Base-by-base conservation (phyloP, 2,797 vertebrate genomes). In the Chaetophractus vellerosus region DNA sequence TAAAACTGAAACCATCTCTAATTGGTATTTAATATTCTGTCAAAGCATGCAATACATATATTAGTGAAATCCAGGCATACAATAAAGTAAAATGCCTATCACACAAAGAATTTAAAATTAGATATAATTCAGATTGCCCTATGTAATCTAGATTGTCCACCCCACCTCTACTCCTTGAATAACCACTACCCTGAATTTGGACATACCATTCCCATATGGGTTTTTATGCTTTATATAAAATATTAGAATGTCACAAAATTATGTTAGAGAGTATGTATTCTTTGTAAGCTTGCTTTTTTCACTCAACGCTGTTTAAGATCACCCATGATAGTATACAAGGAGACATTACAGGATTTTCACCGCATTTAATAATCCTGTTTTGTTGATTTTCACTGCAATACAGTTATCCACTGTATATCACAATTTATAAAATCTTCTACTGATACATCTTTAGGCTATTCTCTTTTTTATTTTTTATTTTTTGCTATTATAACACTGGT, bases 1-100 rank as follows among this genome's bases (percentile, higher is more conserved):
- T 95, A 88, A 81, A 96, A 76, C 5, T 31, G 41, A 92, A 86
- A 87, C 19, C 74, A 78, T 91, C 21, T 91, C 48, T 36, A 68
- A 36, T 18, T 63, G 61, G 57, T 36, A 84, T 38, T 85, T 81
- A 87, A 82, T 68, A 88, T 74, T 78, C n/a, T 94, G 59, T 52
- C 41, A 50, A 91, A 63, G 41, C 33, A 91, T 21, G 18, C 21
- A 92, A 95, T 66, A 82, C 5, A n/a, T 81, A 71, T 66, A 81
- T 92, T 85, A 71, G 85, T 33, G 64, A 93, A 86, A 19, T 66
- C 33, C 23, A 90, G 15, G 28, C 33, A 94, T 72, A 92, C n/a
- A 79, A 96, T 66, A 91, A 72, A 48, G 15, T 36, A 68, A 66
- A 74, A 52, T 69, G 16, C 33, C 28, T 71, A 33, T 36, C 10